phyloP scores from a whole-genome alignment of 2,888 invertebrate genomes.

The Lamellibrachia satsuma region DNA sequence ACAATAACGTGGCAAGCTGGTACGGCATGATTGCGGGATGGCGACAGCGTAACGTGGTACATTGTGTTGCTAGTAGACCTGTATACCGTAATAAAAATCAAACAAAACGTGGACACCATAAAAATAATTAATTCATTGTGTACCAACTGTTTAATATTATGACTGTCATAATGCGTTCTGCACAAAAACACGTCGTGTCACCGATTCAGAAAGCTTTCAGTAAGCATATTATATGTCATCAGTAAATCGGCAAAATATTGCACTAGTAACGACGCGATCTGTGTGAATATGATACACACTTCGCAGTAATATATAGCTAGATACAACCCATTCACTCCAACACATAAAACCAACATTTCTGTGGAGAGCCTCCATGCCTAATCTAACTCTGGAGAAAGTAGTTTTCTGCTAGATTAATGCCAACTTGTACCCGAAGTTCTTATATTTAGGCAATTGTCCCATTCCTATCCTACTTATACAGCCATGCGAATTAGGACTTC shows the following conservation, averaged over 20 bases:
- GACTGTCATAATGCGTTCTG: neutral
- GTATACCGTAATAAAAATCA: neutral
- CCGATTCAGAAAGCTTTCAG: neutral
- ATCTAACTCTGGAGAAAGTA: neutral
- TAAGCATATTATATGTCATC: neutral
- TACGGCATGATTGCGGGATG: too few relatives aligned
- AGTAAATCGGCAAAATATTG: constrained; percentile 17
- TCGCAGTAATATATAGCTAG: neutral
- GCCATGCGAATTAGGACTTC: neutral
- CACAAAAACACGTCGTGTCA: neutral
- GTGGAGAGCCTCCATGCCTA: neutral
- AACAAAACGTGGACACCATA: too few relatives aligned
- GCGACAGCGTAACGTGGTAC: too few relatives aligned
- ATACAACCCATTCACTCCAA: neutral
- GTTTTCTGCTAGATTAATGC: neutral
- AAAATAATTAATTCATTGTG: neutral
- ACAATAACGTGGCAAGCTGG: too few relatives aligned
- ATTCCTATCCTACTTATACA: neutral
- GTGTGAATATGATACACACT: neutral
- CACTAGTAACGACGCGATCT: neutral
- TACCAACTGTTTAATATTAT: neutral
- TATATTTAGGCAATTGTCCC: neutral
- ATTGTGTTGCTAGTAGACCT: too few relatives aligned
- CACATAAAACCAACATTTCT: neutral
- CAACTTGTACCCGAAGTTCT: neutral